Conservation (phyloP, 1,140 invertebrate genomes). For the Trachymyrmex cornetzi region DNA sequence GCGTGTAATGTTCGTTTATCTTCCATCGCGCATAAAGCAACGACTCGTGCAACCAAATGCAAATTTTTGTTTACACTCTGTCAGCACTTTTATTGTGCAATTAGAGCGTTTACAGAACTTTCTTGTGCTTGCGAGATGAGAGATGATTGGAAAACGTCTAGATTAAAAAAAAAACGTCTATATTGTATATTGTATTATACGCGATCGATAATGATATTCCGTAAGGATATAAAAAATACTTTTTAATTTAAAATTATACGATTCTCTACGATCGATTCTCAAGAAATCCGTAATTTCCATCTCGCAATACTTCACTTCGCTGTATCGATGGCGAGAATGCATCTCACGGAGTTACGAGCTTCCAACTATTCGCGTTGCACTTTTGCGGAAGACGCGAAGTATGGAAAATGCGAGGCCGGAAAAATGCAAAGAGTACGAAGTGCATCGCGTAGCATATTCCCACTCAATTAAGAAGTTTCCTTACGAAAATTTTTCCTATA, state of each 20-base stretch:
- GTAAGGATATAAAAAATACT: not conserved
- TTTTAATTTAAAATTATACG: constrained; percentile 24
- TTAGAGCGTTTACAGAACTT: constrained; percentile 32
- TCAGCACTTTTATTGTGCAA: constrained; percentile 52
- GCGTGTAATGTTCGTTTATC: constrained; percentile 60
- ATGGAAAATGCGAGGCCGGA: constrained; percentile 9
- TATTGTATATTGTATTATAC: not conserved
- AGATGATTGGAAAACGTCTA: not conserved
- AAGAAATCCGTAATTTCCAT: constrained; percentile 8
- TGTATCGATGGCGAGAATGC: constrained; percentile 39
- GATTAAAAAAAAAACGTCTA: not conserved
- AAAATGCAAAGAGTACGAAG: constrained; percentile 39
- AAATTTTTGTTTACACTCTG: constrained; percentile 59
- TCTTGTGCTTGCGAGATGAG: not conserved
- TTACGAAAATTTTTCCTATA: constrained; percentile 43
- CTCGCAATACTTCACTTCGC: constrained; percentile 2
- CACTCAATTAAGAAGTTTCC: constrained; percentile 62
- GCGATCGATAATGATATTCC: not conserved
- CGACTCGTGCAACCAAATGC: constrained; percentile 52
- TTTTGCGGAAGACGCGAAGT: constrained; percentile 12
- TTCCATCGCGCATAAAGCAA: constrained; percentile 53
- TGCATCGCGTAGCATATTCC: constrained; percentile 40
- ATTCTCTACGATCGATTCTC: not conserved
- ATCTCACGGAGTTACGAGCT: constrained; percentile 31
- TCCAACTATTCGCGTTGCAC: constrained; percentile 16